Base-by-base conservation (phyloP, 2,888 invertebrate genomes). In the Ryuthela nishihirai region DNA sequence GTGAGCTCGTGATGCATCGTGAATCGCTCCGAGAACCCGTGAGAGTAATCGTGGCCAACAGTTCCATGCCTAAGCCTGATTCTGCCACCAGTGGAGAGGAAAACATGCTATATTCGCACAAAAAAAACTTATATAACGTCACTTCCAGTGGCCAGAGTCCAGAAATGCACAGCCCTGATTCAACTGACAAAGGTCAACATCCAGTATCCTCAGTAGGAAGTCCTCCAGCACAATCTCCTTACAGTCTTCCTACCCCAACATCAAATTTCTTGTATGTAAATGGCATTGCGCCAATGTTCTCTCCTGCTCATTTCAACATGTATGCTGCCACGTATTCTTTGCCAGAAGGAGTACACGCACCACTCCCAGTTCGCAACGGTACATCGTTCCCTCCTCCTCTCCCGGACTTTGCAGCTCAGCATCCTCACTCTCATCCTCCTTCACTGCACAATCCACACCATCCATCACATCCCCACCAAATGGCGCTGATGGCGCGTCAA, bases 111-210 rank as follows among this genome's bases (percentile, higher is more conserved):
- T 91, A 91, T 72, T 88, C 88, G 2, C 91, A 90, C 74, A 91
- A 91, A 74, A 91, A 91, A 73, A 89, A 88, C 52, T 89, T 89
- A 70, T 81, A 90, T 63, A 91, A 90, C 7, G 53, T 46, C 3
- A 48, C 38, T 15, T 38, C 54, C 2, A 46, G 46, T 21, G 55
- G 54, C 36, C 45, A 55, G 12, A 60, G 46, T 47, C 61, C 58
- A 35, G 65, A 63, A 52, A 49, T 63, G 60, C 65, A 67, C 71
- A 67, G 68, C 40, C 68, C 66, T 18, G 67, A 86, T 64, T 77
- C 81, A 26, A 88, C 83, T 0, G 68, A 68, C 18, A 64, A 64
- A 15, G 66, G 58, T 12, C 67, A 67, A 6, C 43, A 26, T 25
- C 26, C 26, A 17, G 36, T 54, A 15, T 44, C 46, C 4, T 34